Conservation (phyloP, 2,797 vertebrate genomes). For the Heteromormyrus szaboi region DNA sequence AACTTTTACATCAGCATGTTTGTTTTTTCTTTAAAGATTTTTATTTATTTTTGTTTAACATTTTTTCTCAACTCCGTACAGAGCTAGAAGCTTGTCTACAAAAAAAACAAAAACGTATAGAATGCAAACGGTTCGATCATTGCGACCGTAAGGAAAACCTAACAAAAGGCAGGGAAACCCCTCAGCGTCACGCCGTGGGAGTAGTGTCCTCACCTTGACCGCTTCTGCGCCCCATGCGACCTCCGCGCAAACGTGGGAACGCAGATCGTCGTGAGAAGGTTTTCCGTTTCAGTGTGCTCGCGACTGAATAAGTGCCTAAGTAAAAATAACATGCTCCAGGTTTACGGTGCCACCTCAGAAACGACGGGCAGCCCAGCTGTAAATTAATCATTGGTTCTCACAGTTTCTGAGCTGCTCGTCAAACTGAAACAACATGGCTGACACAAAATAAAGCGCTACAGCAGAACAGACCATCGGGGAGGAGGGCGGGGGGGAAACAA, state of each 20-base stretch:
- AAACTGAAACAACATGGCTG: neutral
- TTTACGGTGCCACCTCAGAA: neutral
- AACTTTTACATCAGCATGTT: conserved; percentile 6
- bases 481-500: neutral
- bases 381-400: neutral
- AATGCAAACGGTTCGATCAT: conserved; percentile 58
- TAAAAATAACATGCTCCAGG: neutral
- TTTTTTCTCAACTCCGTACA: conserved; percentile 51
- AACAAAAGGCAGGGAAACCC: conserved; percentile 40
- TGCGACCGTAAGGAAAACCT: conserved; percentile 52
- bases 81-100: conserved; percentile 64
- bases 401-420: neutral
- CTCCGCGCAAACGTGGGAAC: neutral
- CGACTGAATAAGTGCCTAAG: neutral
- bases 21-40: conserved; percentile 59
- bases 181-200: conserved; percentile 21
- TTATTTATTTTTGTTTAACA: conserved; percentile 58
- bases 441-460: neutral
- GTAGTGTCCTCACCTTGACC: conserved; percentile 30
- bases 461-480: neutral
- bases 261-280: conserved; percentile 11
- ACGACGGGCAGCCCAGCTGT: neutral
- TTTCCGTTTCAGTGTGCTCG: neutral
- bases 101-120: conserved; percentile 48
- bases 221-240: conserved; percentile 18